Evolutionary conservation across 2,888 invertebrate genomes (phyloP), one percentile per base, ranked within the genome.

Genomic region (Cyclophora albipunctata): DNA sequence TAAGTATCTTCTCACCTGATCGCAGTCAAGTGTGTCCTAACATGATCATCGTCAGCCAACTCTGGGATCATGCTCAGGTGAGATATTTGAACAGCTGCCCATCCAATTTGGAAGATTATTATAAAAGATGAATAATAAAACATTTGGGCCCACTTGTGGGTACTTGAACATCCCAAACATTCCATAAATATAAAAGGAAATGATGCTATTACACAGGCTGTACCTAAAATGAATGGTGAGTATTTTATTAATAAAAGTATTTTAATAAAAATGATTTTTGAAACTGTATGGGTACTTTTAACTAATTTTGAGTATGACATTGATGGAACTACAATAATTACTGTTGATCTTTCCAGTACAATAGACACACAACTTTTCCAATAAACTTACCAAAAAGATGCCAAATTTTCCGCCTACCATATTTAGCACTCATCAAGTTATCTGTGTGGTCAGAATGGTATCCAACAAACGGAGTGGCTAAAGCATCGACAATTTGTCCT

Each of bases 81-180:
- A 34, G 96, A 96, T 67, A 98, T 96, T 86, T 97, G 97, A 0
- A 95, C 94, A 0, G 95, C 87, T 3, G 97, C 97, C 97, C 97
- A 97, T 7, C 97, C 97, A 81, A 97, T 95, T 90, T 97, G 97
- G 75, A 96, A 96, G 70, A 97, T 92, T 45, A 93, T 79, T 48
- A 95, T 93, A 71, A 95, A 95, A 48, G 93, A 90, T 34, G 92
- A 90, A 78, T 92, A 95, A 75, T 95, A 95, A 63, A 93, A 87
- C 73, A 95, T 84, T 78, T 94, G 92, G 34, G 93, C 92, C 91
- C 91, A 92, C 64, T 91, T 90, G 64, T 92, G 90, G 45, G 92
- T 83, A 50, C 79, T 69, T 34, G 90, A 83, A 71, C 95, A 95
- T 47, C 90, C 91, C 55, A 94, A 81, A 71, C 95, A 96, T 45